Evolutionary conservation across 2,113 vertebrate genomes (phyloP), one percentile per base, ranked within the genome.

Genomic region (Saccopteryx bilineata): DNA sequence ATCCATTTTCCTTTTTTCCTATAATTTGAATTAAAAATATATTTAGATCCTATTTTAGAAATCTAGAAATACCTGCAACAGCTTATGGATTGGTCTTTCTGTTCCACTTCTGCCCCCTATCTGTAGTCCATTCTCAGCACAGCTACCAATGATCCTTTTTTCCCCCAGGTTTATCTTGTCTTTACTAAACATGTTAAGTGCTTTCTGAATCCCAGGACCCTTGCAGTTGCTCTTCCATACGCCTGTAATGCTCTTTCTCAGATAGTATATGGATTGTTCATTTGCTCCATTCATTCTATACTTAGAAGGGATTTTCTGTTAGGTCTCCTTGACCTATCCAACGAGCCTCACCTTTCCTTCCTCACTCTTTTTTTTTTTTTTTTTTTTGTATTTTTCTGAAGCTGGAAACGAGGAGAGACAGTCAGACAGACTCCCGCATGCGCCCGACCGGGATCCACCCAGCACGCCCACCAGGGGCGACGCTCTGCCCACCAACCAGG

Each of bases 261-360:
- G 63, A 46, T 69, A 76, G n/a, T 71, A 31, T 71, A 50, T 84
- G 82, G 46, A 63, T 83, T 82, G 46, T 81, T 89, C 31, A 79
- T 88, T 91, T 87, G 13, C 17, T 78, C 87, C 48, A 71, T 79
- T 94, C 19, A 56, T 74, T 86, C 52, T 87, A 12, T 87, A 69
- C 60, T 33, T 92, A 56, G 80, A 88, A 72, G 33, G 60, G 50
- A 60, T 92, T 74, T 85, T 58, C 9, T 85, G 1, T 46, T 66
- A 85, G 15, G 31, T 81, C 60, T 83, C 23, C 48, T 23, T 90
- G n/a, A 56, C 15, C 33, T 63, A 28, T 61, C 13, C 66, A 50
- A 88, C 80, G 50, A 86, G 13, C 28, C 26, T 90, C 56, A 56
- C 15, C 31, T 48, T 75, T 68, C 26, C 6, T 68, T 61, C 3